Evolutionary conservation across 1,140 invertebrate genomes (phyloP).

Genomic region (Drosophila melanogaster): DNA sequence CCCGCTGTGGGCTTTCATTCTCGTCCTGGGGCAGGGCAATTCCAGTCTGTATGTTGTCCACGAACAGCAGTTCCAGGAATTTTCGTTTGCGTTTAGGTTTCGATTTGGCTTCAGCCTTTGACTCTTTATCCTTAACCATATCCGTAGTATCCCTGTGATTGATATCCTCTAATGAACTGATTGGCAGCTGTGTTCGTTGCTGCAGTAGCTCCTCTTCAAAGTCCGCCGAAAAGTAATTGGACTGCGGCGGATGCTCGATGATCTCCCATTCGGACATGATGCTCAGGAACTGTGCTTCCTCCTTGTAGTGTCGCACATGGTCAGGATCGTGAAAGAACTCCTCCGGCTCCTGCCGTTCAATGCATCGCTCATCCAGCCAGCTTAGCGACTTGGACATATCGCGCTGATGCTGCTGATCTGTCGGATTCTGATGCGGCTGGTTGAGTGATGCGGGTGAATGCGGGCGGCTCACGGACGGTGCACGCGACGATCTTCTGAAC

Average conservation of each 20-base stretch:
- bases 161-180: neutral
- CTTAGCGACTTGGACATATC: slow-evolving; percentile 56
- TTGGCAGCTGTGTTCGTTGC: slow-evolving; percentile 30
- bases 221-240: slow-evolving; percentile 75
- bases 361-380: slow-evolving; percentile 52
- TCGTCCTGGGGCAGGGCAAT: slow-evolving; percentile 35
- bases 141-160: neutral
- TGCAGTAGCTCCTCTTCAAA: slow-evolving; percentile 79
- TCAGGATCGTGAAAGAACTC: slow-evolving; percentile 83
- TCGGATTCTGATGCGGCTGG: neutral
- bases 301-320: slow-evolving; percentile 74
- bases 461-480: slow-evolving; percentile 84
- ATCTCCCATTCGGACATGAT: slow-evolving; percentile 84
- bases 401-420: neutral
- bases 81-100: slow-evolving; percentile 52
- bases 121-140: neutral
- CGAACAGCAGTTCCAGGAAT: slow-evolving; percentile 62
- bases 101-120: neutral
- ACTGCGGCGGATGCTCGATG: slow-evolving; percentile 63
- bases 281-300: slow-evolving; percentile 73
- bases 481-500: slow-evolving; percentile 87
- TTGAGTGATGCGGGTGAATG: neutral
- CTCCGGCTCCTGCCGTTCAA: slow-evolving; percentile 76
- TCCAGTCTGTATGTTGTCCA: slow-evolving; percentile 70
- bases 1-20: neutral